Evolutionary conservation across 1,140 invertebrate genomes (phyloP), one percentile per base, ranked within the genome.

Genomic region (Orius insidiosus): DNA sequence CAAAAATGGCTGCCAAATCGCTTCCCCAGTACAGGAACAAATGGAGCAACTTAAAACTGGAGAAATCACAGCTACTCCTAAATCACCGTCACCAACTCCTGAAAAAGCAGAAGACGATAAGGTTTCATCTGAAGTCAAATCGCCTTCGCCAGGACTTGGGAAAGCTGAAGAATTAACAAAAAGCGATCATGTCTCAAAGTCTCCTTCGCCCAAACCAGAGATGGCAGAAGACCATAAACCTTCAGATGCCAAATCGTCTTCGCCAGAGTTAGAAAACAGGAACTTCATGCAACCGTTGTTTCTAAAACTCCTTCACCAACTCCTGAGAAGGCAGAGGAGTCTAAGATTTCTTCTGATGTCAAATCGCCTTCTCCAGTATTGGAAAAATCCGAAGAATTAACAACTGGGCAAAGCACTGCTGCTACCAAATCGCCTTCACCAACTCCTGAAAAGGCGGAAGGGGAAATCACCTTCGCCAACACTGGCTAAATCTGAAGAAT

Each of bases 331-430:
- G 34, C 35, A 14, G 10, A 14, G 14, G 43, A 45, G 13, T n/a
- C n/a, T n/a, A 6, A n/a, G 14, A 14, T n/a, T 5, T 9, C 14
- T n/a, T n/a, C n/a, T 8, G 36, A 50, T 19, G 44, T 36, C 45
- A 52, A 49, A 18, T 18, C 48, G 15, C 41, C 13, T 52, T 54
- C 54, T 49, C 46, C 9, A 52, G 55, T 18, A 51, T n/a, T n/a
- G n/a, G n/a, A n/a, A n/a, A n/a, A n/a, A n/a, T 52, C 46, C 45
- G 48, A 15, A 44, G 49, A 32, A 38, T 3, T 13, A 5, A 40
- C 14, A 2, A 18, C 40, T 7, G 24, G 13, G 18, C 13, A 42
- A 18, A 18, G 5, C 10, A 9, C 24, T n/a, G n/a, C n/a, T 4
- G 38, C 11, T 2, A 5, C 41, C 19, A 31, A 31, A 2, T 31